phyloP scores from a whole-genome alignment of 1,140 invertebrate genomes.

The Heliconius hermathena region DNA sequence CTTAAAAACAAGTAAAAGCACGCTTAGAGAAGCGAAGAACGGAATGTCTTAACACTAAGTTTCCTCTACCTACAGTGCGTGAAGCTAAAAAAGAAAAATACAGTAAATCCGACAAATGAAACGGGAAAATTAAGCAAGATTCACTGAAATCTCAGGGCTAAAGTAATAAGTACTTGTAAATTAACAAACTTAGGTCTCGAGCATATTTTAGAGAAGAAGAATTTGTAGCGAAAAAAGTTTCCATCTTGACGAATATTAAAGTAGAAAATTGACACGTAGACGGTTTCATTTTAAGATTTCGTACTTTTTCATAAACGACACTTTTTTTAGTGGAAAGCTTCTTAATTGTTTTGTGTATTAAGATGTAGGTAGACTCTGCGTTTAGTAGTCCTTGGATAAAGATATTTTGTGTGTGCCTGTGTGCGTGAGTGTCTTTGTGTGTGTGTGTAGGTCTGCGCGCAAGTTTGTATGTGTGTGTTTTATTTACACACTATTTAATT shows the following conservation, averaged over 20 bases:
- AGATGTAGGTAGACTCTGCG: not conserved
- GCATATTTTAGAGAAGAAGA: constrained; percentile 21
- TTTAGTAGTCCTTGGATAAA: not conserved
- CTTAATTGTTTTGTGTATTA: constrained; percentile 16
- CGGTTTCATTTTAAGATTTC: not conserved
- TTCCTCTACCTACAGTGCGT: not conserved
- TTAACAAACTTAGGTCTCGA: constrained; percentile 25
- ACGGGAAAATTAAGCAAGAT: constrained; percentile 36
- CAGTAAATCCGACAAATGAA: not conserved
- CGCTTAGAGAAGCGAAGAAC: too few species aligned
- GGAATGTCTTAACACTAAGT: too few species aligned
- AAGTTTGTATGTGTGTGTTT: too few species aligned
- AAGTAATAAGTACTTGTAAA: constrained; percentile 22
- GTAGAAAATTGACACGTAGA: constrained; percentile 5
- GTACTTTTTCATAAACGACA: not conserved
- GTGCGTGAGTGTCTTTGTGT: too few species aligned
- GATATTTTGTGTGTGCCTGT: not conserved
- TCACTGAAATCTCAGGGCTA: constrained; percentile 10
- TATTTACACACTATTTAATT: too few species aligned
- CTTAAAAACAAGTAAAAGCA: too few species aligned
- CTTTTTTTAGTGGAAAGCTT: constrained; percentile 19
- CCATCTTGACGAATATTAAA: constrained; percentile 12
- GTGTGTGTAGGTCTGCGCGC: too few species aligned
- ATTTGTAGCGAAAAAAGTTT: constrained; percentile 10
- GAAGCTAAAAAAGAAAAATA: not conserved